Evolutionary conservation across 2,888 invertebrate species (phyloP).

Genomic region (Pilophorus perplexus): DNA sequence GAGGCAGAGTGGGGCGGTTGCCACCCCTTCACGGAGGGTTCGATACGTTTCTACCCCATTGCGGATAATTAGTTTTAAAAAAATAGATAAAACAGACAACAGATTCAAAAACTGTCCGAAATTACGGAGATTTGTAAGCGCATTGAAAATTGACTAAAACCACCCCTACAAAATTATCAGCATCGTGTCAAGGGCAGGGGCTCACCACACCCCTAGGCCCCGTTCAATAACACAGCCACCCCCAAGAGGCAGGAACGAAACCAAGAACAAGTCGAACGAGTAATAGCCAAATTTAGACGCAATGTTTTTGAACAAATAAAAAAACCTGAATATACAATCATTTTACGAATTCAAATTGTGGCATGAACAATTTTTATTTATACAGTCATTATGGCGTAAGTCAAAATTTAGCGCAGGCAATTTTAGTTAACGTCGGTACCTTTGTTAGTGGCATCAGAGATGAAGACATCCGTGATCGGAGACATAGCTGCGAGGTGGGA

Average conservation of each 20-base stretch:
- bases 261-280: too few relatives aligned
- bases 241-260: background rate
- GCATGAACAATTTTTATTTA: too few relatives aligned
- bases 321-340: too few relatives aligned
- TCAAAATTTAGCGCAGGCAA: too few relatives aligned
- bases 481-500: conserved; percentile 8
- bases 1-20: background rate
- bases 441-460: background rate
- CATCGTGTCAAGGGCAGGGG: conserved; percentile 25
- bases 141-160: too few relatives aligned
- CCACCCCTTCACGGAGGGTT: background rate
- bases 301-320: too few relatives aligned
- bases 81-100: background rate
- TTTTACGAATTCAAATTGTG: too few relatives aligned
- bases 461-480: background rate
- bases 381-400: too few relatives aligned
- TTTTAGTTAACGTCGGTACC: too few relatives aligned
- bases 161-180: too few relatives aligned
- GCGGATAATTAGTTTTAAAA: background rate
- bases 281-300: too few relatives aligned
- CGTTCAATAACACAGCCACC: conserved; percentile 22
- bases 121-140: too few relatives aligned
- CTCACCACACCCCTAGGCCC: conserved; percentile 26
- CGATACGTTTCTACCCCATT: background rate
- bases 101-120: background rate